phyloP scores from a whole-genome alignment of 2,888 invertebrate genomes.

The Pseudeuparius sepicola region DNA sequence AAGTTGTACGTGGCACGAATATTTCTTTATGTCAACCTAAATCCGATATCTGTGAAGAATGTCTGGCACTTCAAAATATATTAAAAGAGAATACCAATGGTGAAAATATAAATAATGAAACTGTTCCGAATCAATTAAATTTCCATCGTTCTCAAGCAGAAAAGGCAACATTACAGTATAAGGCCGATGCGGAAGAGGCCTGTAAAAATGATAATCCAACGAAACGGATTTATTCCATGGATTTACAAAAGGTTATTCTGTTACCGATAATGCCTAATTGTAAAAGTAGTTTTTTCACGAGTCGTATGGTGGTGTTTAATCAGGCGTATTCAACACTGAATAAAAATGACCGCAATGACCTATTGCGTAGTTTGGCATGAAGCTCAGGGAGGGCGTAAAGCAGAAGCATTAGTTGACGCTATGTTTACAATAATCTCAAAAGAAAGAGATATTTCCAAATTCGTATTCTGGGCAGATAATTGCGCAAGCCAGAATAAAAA shows the following conservation, averaged over 20 bases:
- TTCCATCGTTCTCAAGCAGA: slow-evolving; percentile 10
- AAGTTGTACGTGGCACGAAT: slow-evolving; percentile 9
- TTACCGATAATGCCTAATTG: slow-evolving; percentile 17
- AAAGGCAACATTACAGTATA: slow-evolving; percentile 8
- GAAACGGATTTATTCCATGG: slow-evolving; percentile 16
- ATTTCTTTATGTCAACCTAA: slow-evolving; percentile 13
- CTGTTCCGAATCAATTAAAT: slow-evolving; percentile 8
- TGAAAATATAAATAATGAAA: no score
- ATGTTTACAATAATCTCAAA: slow-evolving; percentile 12
- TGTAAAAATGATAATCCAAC: background rate
- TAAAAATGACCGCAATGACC: slow-evolving; percentile 10
- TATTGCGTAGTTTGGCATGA: slow-evolving; percentile 20
- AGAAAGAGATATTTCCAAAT: slow-evolving; percentile 14
- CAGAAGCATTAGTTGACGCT: slow-evolving; percentile 16
- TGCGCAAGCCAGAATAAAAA: no score
- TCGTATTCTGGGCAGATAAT: slow-evolving; percentile 19
- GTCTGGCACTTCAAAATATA: background rate
- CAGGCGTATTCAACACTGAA: slow-evolving; percentile 15
- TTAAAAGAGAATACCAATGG: background rate
- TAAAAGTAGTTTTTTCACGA: slow-evolving; percentile 16
- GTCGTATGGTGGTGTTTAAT: slow-evolving; percentile 16
- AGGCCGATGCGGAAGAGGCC: slow-evolving; percentile 4
- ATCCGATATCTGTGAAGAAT: slow-evolving; percentile 11
- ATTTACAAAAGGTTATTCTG: slow-evolving; percentile 18
- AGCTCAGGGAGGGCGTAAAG: slow-evolving; percentile 15